These are phyloP conservation scores for Boloria euphrosyne DNA, from an alignment of 2,888 invertebrate species.

Conservation along the genomic window DNA sequence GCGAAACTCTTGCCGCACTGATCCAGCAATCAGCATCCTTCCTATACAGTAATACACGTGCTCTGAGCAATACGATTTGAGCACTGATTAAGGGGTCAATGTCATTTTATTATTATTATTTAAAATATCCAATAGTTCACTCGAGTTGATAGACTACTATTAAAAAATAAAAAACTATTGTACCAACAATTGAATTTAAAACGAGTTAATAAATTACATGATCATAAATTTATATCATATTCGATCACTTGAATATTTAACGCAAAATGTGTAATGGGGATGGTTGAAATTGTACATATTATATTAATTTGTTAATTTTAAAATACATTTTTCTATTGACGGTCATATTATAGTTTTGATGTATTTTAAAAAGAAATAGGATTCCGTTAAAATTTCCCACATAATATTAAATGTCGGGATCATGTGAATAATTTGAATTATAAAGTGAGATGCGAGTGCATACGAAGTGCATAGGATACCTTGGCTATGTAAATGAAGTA, in stretches of 20 bases:
- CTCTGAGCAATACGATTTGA: too few species aligned
- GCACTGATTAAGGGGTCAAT: neutral
- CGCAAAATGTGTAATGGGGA: slow-evolving; percentile 15
- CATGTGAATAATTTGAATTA: slow-evolving; percentile 76
- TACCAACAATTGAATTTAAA: neutral
- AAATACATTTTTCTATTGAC: neutral
- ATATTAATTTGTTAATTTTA: neutral
- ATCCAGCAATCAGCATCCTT: neutral
- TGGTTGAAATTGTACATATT: neutral
- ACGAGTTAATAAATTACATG: too few species aligned
- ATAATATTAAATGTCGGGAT: slow-evolving; percentile 66
- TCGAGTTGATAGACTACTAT: too few species aligned
- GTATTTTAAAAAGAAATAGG: slow-evolving; percentile 43
- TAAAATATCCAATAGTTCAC: slow-evolving; percentile 2
- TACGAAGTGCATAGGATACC: slow-evolving; percentile 73
- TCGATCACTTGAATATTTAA: too few species aligned
- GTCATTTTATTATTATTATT: neutral
- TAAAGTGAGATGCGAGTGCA: slow-evolving; percentile 78
- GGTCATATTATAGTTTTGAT: neutral
- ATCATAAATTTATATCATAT: too few species aligned
- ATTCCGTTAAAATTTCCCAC: slow-evolving; percentile 79
- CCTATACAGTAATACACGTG: too few species aligned
- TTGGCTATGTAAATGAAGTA: slow-evolving; percentile 70
- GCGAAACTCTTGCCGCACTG: slow-evolving; percentile 5
- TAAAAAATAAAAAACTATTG: neutral